Percentiles rank a stretch among this genome's conserved stretches.
These are phyloP conservation scores for Clusia tigrina DNA, from an alignment of 2,888 invertebrate genomes.

Conservation along the genomic window DNA sequence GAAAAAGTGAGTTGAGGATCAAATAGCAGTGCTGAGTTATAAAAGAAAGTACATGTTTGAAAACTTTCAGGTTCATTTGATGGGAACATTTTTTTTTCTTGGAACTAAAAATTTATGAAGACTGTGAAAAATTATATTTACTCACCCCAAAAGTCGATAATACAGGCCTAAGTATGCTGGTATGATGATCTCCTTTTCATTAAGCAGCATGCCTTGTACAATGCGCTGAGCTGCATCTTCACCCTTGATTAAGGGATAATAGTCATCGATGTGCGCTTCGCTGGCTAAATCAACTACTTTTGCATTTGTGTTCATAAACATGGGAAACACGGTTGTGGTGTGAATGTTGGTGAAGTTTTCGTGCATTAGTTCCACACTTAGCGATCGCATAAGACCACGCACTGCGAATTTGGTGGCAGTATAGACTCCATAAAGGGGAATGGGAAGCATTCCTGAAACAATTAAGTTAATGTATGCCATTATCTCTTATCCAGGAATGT, in stretches of 20 bases:
- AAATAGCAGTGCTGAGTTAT: background rate
- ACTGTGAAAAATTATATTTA: constrained; percentile 5
- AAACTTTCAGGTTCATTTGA: background rate
- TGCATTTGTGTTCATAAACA: constrained; percentile 54
- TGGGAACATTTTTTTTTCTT: background rate
- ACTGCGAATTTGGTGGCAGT: constrained; percentile 60
- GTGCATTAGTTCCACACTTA: constrained; percentile 51
- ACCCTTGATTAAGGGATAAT: constrained; percentile 42
- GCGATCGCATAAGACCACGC: constrained; percentile 52
- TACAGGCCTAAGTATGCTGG: constrained; percentile 32
- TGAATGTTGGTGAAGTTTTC: constrained; percentile 43
- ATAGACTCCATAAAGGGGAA: too few relatives aligned
- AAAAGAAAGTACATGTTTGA: too few relatives aligned
- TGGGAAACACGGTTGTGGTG: constrained; percentile 54
- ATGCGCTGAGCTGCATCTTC: constrained; percentile 38
- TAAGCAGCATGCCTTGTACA: constrained; percentile 45
- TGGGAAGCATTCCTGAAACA: too few relatives aligned
- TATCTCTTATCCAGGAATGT: too few relatives aligned
- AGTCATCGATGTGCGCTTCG: rapidly evolving
- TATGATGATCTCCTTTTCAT: constrained; percentile 45
- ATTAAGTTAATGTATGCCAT: background rate
- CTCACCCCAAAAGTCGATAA: constrained; percentile 35
- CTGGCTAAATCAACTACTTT: constrained; percentile 25
- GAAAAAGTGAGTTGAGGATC: background rate
- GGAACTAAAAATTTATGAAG: background rate